Percentiles rank a stretch among this genome's conserved stretches.
phyloP scores from a whole-genome alignment of 2,113 vertebrate genomes.

The Oncorhynchus kisutch region DNA sequence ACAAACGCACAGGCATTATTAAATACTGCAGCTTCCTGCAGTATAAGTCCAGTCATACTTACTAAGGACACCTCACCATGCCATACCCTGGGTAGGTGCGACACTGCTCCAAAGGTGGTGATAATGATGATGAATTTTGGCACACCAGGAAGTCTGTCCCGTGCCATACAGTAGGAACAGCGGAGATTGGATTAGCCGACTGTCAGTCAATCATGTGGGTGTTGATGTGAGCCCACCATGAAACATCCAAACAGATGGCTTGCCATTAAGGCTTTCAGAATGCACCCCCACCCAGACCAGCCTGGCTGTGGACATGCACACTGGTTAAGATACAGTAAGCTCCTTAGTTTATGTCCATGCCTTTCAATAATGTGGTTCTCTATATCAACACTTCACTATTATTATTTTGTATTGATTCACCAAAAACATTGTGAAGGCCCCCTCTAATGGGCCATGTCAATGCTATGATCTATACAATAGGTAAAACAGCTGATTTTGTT shows the following conservation, averaged over 20 bases:
- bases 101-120: not conserved
- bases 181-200: constrained; percentile 59
- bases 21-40: constrained; percentile 43
- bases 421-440: not conserved
- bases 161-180: constrained; percentile 24
- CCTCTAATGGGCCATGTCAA: not conserved
- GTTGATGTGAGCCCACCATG: constrained; percentile 56
- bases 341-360: constrained; percentile 67
- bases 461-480: not conserved
- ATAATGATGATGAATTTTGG: not conserved
- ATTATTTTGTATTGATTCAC: not conserved
- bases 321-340: constrained; percentile 68
- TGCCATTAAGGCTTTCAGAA: constrained; percentile 40
- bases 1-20: constrained; percentile 47
- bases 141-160: constrained; percentile 10
- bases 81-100: not conserved
- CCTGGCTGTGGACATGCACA: constrained; percentile 38
- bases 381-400: constrained; percentile 40
- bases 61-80: constrained; percentile 22
- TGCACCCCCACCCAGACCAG: constrained; percentile 50
- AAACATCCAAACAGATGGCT: constrained; percentile 74
- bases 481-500: not conserved
- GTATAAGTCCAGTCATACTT: not conserved
- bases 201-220: constrained; percentile 64
- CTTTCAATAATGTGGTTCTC: constrained; percentile 66